Evolutionary conservation across 92 coral and sea anemone species (phyloP), one percentile per base, ranked within the genome.

Genomic region (Epizoanthus illoricatus): DNA sequence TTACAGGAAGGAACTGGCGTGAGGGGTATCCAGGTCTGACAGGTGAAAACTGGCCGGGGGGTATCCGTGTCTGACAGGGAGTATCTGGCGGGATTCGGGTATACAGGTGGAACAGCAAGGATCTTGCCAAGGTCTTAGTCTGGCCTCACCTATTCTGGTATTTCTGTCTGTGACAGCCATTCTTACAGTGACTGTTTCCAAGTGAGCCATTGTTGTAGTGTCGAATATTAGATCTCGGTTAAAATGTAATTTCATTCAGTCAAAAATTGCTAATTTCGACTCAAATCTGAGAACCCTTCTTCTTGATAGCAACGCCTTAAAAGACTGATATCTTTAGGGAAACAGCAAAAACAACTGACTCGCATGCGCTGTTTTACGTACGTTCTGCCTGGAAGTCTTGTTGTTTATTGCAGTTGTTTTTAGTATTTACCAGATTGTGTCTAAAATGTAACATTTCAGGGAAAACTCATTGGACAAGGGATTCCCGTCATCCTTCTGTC

Each of bases 401-500:
- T 43, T 19, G 13, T 49, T 18, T 5, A 23, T 41, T 16, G 7
- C 5, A 70, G 3, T n/a, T 33, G 16, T 52, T 16, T 5, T 0
- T 41, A 23, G 33, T 16, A 56, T 33, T 56, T 5, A 40, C 11
- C 8, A 73, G 70, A 52, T 68, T 62, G 24, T 33, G 41, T 33
- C 42, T 20, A 56, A 7, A n/a, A 33, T 71, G 13, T 74, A 70
- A 12, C 24, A 71, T 75, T 72, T 36, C 71, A 92, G 97, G 89
- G 83, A 23, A 86, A 86, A 21, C 13, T 84, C 33, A 43, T 82
- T 1, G 86, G 94, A 9, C 97, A 93, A 33, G 84, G 72, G 3
- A 89, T 93, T 17, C 92, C 97, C 49, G 81, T 81, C 19, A 20
- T 93, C 39, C 86, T 93, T 20, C 62, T 93, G 24, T 90, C 91